phyloP scores from a whole-genome alignment of 2,888 invertebrate genomes.

The Bombyx huttoni region DNA sequence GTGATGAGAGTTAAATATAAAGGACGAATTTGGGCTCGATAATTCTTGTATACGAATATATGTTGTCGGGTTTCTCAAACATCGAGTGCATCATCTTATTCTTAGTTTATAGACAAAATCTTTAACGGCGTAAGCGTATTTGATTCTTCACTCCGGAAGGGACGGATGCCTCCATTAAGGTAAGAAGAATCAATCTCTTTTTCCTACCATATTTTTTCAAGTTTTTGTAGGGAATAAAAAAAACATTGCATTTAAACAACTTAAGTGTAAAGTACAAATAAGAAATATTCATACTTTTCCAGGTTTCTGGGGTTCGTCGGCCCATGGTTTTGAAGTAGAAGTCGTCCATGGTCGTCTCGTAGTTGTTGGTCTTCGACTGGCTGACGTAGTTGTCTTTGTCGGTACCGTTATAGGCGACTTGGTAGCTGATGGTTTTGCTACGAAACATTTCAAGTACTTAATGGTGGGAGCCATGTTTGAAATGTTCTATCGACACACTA shows the following conservation, averaged over 20 bases:
- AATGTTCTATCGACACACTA: no score
- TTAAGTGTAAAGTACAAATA: background rate
- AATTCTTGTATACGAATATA: no score
- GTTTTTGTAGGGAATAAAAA: background rate
- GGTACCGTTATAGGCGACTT: conserved; percentile 31
- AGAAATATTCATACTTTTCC: conserved; percentile 27
- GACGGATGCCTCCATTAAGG: background rate
- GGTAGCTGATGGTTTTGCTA: conserved; percentile 31
- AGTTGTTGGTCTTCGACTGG: conserved; percentile 16
- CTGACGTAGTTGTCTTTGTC: conserved; percentile 15
- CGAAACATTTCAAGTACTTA: background rate
- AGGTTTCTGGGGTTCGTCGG: conserved; percentile 32
- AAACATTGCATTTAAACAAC: background rate
- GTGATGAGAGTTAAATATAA: no score
- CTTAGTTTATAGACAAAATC: no score
- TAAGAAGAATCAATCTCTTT: background rate
- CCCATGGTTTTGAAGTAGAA: conserved; percentile 27
- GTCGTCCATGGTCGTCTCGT: conserved; percentile 21
- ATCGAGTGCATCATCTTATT: no score
- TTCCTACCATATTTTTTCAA: background rate
- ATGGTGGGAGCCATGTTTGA: no score
- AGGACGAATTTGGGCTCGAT: conserved; percentile 1
- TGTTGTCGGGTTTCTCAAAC: no score
- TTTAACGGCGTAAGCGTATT: no score
- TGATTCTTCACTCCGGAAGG: no score